A percentile compares a stretch with the other conserved stretches of the same genome.
Evolutionary conservation across 2,888 invertebrate genomes (phyloP).

Genomic region (Chalcis sispes): DNA sequence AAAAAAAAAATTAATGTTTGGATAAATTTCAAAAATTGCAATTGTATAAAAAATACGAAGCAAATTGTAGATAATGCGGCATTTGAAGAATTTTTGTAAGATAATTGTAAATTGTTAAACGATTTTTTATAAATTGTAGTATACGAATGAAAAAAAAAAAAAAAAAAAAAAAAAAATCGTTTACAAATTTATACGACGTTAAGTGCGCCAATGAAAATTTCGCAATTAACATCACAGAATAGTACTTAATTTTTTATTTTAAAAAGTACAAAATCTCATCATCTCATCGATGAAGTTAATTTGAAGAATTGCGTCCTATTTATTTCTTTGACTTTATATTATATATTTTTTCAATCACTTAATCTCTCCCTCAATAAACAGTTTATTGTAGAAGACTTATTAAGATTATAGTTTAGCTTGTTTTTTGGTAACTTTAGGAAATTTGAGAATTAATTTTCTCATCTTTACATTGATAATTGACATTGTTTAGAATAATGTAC

Average conservation of each 20-base stretch:
- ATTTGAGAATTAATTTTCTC: slow-evolving; percentile 10
- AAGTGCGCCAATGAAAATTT: slow-evolving; percentile 17
- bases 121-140: slow-evolving; percentile 7
- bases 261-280: slow-evolving; percentile 41
- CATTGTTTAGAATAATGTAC: slow-evolving; percentile 37
- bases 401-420: slow-evolving; percentile 25
- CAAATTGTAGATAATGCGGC: slow-evolving; percentile 45
- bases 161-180: neutral
- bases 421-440: slow-evolving; percentile 46
- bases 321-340: neutral
- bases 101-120: slow-evolving; percentile 32
- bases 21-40: slow-evolving; percentile 18
- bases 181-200: slow-evolving; percentile 1
- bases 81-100: slow-evolving; percentile 47
- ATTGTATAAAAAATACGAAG: too few relatives aligned
- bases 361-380: slow-evolving; percentile 13
- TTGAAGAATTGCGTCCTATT: slow-evolving; percentile 4
- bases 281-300: slow-evolving; percentile 9
- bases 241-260: slow-evolving; percentile 14
- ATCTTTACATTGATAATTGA: slow-evolving; percentile 34
- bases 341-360: slow-evolving; percentile 34
- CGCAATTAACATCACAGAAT: slow-evolving; percentile 44
- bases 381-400: slow-evolving; percentile 22
- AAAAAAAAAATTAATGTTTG: slow-evolving; percentile 23
- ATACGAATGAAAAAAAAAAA: slow-evolving; percentile 2